These are phyloP conservation scores for Bungarus multicinctus DNA, from an alignment of 2,113 vertebrate species.

Conservation along the genomic window DNA sequence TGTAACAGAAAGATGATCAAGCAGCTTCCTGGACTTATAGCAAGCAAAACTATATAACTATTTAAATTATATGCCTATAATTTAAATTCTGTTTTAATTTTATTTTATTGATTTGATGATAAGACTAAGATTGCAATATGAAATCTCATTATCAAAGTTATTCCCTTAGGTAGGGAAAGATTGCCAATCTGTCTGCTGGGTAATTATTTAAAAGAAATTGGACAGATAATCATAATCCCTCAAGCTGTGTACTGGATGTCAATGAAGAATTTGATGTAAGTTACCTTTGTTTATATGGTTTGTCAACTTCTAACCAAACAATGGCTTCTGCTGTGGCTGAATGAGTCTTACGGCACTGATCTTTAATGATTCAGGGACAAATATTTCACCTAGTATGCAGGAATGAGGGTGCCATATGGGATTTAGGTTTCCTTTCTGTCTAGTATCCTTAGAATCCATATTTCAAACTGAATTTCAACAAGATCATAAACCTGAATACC, in stretches of 20 bases:
- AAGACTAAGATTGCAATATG: conserved; percentile 1
- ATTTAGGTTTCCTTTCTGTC: not conserved
- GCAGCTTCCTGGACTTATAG: not conserved
- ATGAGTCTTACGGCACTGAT: not conserved
- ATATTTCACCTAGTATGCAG: not conserved
- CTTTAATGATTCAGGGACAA: not conserved
- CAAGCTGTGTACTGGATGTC: not conserved
- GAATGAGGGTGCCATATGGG: not conserved
- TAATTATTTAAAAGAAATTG: conserved; percentile 11
- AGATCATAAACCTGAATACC: not conserved
- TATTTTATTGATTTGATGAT: conserved; percentile 9
- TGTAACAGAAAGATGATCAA: not conserved
- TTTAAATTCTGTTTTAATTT: conserved; percentile 20
- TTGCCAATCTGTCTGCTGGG: not conserved
- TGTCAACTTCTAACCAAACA: not conserved
- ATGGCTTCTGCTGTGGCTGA: not conserved
- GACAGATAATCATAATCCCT: not conserved
- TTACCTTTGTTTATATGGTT: not conserved
- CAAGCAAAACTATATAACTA: not conserved
- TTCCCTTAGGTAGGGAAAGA: not conserved
- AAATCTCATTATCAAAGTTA: conserved; percentile 27
- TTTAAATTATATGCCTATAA: not conserved
- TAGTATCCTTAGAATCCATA: not conserved
- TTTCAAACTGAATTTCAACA: not conserved
- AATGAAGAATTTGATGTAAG: not conserved